Evolutionary conservation across 2,888 invertebrate genomes (phyloP), one percentile per base, ranked within the genome.

Genomic region (Torymus aiolomorphi): DNA sequence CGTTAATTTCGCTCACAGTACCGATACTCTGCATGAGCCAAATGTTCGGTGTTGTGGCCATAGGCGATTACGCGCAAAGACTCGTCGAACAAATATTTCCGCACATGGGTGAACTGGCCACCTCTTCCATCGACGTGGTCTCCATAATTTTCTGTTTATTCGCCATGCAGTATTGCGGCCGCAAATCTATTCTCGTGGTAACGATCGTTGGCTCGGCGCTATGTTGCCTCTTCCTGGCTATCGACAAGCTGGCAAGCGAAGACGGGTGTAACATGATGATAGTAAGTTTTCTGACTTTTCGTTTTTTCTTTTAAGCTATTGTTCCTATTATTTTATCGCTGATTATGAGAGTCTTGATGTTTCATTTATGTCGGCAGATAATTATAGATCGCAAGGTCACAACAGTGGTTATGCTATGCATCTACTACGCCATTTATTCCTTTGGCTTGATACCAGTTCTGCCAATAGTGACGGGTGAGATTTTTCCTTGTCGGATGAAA

Each of bases 371-470:
- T 31, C 5, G 31, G 10, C 51, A 80, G 75, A 18, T 76, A 18
- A 4, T 70, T 5, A 16, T 56, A 11, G 59, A 71, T 11, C 67
- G 78, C 13, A 31, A 56, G 10, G 20, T 78, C 2, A 5, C 84
- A 0, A 80, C 83, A 13, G 49, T 80, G 0, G 13, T 56, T 2
- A 54, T 85, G n/a, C 42, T 86, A 20, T 56, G 66, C 4, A 10
- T 84, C 2, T 86, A 86, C 73, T 85, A 84, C 66, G 66, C 74
- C 1, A 75, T 85, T 56, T 85, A 84, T 24, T 82, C 83, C 0
- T 66, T 85, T 14, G 85, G 84, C 3, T 54, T 85, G 8, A 84
- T 79, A 12, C 85, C 85, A 1, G 79, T 86, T 14, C 14, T 85
- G 42, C 85, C 86, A 0, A 78, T 85, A 13, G 56, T 86, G 0